Base-by-base conservation (phyloP, 2,113 vertebrate species). In the Eurystomus gularis region DNA sequence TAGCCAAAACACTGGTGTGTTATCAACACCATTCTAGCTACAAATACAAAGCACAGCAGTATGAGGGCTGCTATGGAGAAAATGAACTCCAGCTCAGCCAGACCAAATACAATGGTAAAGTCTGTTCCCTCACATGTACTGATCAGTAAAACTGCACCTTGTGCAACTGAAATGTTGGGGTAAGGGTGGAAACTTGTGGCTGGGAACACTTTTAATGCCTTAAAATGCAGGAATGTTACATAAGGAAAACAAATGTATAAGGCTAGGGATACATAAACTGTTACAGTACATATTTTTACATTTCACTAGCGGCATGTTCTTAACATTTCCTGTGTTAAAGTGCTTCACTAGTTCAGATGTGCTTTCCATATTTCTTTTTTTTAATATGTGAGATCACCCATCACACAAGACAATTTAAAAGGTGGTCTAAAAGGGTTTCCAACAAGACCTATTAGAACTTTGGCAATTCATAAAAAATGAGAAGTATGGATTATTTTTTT, bases 81-180 rank as follows among this genome's bases (percentile, higher is more conserved):
- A n/a, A 28, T 44, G 4, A 19, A 62, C 31, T 35, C 39, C 77
- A 4, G 31, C 28, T 12, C 40, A 57, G 33, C 17, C 72, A 33
- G 33, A 29, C 10, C 21, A 33, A 39, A 7, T 2, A 17, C 12
- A 5, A 2, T 2, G 7, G 13, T 3, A 10, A 62, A 42, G 23
- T 25, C 42, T 60, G 17, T 7, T 28, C 16, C 4, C 19, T 57
- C 3, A 0, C 1, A 2, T 0, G 3, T 4, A 1, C 25, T 17
- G 24, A 5, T 17, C 64, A 19, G 16, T 49, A 81, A 44, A 39
- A 18, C 57, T 13, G n/a, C 1, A 0, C 4, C 82, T 55, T 37
- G 28, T 11, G 40, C 25, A 20, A 5, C n/a, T 10, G 21, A 70
- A 57, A 70, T 10, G 7, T 37, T 49, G 21, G 8, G 21, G 14